phyloP scores from a whole-genome alignment of 2,888 invertebrate genomes.

The Stramonita haemastoma region DNA sequence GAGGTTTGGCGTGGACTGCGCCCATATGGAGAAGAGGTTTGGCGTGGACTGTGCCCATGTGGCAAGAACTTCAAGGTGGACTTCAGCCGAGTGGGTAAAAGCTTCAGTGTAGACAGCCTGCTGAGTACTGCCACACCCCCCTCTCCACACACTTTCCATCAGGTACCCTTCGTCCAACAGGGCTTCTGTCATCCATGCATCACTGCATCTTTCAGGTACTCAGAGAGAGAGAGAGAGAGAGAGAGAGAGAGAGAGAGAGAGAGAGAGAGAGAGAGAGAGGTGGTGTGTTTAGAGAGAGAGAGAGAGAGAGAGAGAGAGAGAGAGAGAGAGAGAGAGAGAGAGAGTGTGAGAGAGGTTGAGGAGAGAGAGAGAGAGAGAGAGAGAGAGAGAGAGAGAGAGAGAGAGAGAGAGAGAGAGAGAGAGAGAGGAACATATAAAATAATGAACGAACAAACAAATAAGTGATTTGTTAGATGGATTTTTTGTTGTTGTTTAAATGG shows the following conservation, averaged over 20 bases:
- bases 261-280: slow-evolving; percentile 14
- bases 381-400: slow-evolving; percentile 11
- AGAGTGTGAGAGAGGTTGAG: no score
- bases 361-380: background rate
- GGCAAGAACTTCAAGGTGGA: background rate
- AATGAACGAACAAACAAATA: background rate
- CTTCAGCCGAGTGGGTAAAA: background rate
- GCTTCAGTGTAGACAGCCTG: slow-evolving; percentile 27
- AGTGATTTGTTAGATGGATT: background rate
- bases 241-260: background rate
- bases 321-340: slow-evolving; percentile 17
- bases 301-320: slow-evolving; percentile 10
- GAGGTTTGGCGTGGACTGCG: background rate
- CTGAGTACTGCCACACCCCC: background rate
- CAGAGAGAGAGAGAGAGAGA: background rate
- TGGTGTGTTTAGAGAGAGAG: no score
- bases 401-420: slow-evolving; percentile 5
- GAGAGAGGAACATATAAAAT: background rate
- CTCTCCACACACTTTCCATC: background rate
- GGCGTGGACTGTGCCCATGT: background rate
- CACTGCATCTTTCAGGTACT: background rate
- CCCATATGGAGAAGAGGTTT: background rate
- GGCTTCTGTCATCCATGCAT: background rate
- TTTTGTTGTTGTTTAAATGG: no score
- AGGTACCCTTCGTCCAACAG: background rate